A percentile compares a stretch with the other conserved stretches of the same genome.
Evolutionary conservation across 2,797 vertebrate species (phyloP).

Genomic region (Sebastes jordani): DNA sequence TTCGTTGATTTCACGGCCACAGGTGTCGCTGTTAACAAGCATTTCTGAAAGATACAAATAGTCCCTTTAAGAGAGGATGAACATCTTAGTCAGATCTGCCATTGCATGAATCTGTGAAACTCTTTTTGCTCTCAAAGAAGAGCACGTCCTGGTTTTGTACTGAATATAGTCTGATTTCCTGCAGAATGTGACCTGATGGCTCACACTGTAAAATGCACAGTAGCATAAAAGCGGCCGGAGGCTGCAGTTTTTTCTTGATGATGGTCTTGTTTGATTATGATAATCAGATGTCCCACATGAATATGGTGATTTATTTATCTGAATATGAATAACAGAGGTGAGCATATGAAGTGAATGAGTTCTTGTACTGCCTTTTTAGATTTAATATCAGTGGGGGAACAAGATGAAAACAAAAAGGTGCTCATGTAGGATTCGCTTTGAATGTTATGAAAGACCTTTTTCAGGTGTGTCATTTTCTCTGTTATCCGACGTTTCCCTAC

Average conservation of each 20-base stretch:
- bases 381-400: not conserved
- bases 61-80: not conserved
- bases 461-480: conserved; percentile 18
- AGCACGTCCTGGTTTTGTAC: not conserved
- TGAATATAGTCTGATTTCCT: not conserved
- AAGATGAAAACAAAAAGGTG: conserved; percentile 18
- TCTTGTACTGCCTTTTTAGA: not conserved
- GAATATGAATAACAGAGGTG: not conserved
- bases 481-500: conserved; percentile 3
- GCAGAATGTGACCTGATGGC: not conserved
- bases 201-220: not conserved
- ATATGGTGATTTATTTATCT: conserved; percentile 7
- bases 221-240: not conserved
- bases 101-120: not conserved
- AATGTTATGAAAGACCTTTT: conserved; percentile 23
- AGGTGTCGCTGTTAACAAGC: too few relatives aligned
- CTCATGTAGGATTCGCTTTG: not conserved
- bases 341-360: not conserved
- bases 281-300: conserved; percentile 13
- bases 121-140: not conserved
- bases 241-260: not conserved
- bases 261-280: conserved; percentile 10
- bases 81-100: not conserved
- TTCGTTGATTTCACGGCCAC: too few relatives aligned
- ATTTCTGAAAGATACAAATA: too few relatives aligned